Evolutionary conservation across 2,888 invertebrate species (phyloP).

Genomic region (Melolontha melolontha): DNA sequence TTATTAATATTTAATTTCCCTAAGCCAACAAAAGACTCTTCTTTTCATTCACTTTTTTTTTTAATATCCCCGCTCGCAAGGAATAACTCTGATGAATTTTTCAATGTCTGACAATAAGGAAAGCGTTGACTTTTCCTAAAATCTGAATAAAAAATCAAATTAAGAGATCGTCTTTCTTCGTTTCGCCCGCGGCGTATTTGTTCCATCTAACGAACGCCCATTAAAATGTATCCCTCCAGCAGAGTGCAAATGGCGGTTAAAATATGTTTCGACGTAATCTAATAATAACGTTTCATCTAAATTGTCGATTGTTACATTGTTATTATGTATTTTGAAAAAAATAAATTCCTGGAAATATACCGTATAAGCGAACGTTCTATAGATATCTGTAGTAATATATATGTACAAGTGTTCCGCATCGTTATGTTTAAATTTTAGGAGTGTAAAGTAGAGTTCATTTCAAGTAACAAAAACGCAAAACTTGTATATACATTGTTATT

Average conservation of each 20-base stretch:
- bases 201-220: background rate
- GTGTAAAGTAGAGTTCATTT: too few species aligned
- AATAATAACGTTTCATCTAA: background rate
- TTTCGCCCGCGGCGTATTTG: background rate
- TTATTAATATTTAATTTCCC: conserved; percentile 30
- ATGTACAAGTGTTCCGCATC: too few species aligned
- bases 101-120: conserved; percentile 14
- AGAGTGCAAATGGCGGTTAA: background rate
- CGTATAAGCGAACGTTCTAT: too few species aligned
- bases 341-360: too few species aligned
- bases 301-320: background rate
- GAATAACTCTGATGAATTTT: conserved; percentile 7
- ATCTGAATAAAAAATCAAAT: conserved; percentile 28
- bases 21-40: conserved; percentile 14
- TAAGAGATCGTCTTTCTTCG: background rate
- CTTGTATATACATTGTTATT: too few species aligned
- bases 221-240: background rate
- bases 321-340: too few species aligned
- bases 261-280: conserved; percentile 15
- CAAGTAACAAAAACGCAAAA: too few species aligned
- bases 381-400: too few species aligned
- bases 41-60: background rate
- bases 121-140: conserved; percentile 9
- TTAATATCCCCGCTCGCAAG: background rate
- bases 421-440: too few species aligned